Base-by-base conservation (phyloP, 2,797 vertebrate genomes). In the Danio albolineatus region DNA sequence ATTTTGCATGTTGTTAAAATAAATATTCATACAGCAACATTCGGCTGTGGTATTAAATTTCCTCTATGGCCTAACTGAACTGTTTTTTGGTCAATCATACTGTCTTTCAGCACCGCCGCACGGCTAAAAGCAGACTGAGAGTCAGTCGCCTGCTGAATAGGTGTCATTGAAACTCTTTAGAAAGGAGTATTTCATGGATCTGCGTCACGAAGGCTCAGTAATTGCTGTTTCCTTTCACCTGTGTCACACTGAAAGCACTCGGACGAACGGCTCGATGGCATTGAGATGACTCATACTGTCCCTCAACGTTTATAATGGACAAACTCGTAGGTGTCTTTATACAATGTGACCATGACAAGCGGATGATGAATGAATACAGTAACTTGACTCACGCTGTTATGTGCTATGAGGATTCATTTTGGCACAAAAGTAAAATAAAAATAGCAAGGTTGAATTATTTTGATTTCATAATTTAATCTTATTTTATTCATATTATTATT, bases 191-290 rank as follows among this genome's bases (percentile, higher is more conserved):
- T 78, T 46, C 54, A 61, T 48, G 53, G 21, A 39, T 79, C 78
- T 75, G 76, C 39, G 80, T 81, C 75, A 82, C 9, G 43, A 81
- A 56, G 7, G 57, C 10, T 10, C 0, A 70, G 13, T 75, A 80
- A 84, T 79, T 65, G 73, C 57, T 39, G 57, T 54, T n/a, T 51
- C 65, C 28, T 9, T 59, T 48, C 78, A 67, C 28, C 76, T 78
- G 54, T 7, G 48, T 41, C 5, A 49, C 54, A 48, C 54, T 7
- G 12, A 66, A 69, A 53, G 17, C 49, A 57, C 69, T 74, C 53
- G 17, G 36, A n/a, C 21, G 53, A 65, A 54, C 19, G 13, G 64
- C 44, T 61, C 48, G 21, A 28, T 61, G 51, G 41, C 16, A 14
- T 44, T 44, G 71, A 57, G 17, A 70, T 36, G 5, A 44, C 9